Base-by-base conservation (phyloP, 2,797 vertebrate species). In the Aselliscus stoliczkanus region DNA sequence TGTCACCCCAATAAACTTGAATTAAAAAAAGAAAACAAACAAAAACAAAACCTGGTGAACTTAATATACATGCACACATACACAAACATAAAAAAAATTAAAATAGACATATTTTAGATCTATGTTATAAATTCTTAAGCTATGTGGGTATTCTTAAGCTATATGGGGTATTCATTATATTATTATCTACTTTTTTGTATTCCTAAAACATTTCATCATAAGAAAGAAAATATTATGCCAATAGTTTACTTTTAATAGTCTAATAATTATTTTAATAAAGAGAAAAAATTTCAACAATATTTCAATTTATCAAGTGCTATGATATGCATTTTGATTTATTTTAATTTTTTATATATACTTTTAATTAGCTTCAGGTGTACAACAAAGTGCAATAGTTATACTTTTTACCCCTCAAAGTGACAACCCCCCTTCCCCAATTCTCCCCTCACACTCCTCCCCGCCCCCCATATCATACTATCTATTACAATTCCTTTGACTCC, bases 191-290 rank as follows among this genome's bases (percentile, higher is more conserved):
- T 25, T 85, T 65, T 92, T 86, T 80, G 14, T 70, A 44, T 52
- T 96, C 29, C 34, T 82, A 10, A 95, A 94, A 70, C 58, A 88
- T 72, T 75, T 56, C 4, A 44, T 42, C 60, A 47, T 27, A 70
- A 92, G 25, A 79, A 90, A 76, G 34, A 76, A 76, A 44, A 64
- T 42, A 88, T 62, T 83, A 76, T 50, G 12, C 7, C 4, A 47
- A 50, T 23, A 44, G 85, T 95, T 87, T 14, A 67, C 81, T 81
- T 69, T 84, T 70, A 88, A 64, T 77, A 47, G 13, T 54, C 21
- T 64, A 69, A 27, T 56, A 94, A 77, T 83, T 94, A 87, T 52
- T 92, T 85, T 60, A 85, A 81, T 70, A 67, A 87, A 67, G 13
- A 64, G 25, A 34, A 83, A 34, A 83, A 52, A 88, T 91, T 75